A percentile compares a stretch with the other conserved stretches of the same genome.
Conservation (phyloP, 2,797 vertebrate species). For the Enteromius unitaeniatus region DNA sequence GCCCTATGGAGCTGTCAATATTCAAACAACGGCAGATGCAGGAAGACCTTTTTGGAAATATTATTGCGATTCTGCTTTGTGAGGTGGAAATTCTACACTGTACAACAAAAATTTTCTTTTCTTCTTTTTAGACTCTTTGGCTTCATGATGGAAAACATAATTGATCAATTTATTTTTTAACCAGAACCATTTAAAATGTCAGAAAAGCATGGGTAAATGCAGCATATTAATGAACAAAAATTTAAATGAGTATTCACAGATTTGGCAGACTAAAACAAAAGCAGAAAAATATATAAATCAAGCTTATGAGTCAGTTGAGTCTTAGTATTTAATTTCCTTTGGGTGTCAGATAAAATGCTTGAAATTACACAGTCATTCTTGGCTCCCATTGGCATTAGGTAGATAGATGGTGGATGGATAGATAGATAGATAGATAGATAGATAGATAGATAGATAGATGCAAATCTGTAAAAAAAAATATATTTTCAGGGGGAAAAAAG, state of each 20-base stretch:
- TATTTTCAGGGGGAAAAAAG: background rate
- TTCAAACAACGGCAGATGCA: background rate
- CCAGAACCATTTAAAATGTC: slow-evolving; percentile 62
- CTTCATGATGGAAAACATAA: slow-evolving; percentile 64
- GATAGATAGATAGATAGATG: background rate
- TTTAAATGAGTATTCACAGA: slow-evolving; percentile 53
- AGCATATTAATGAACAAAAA: slow-evolving; percentile 65
- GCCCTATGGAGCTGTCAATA: background rate
- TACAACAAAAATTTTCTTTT: background rate
- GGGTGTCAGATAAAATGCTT: slow-evolving; percentile 54
- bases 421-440: background rate
- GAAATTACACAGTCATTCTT: slow-evolving; percentile 44
- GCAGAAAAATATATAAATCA: background rate
- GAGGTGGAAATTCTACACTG: background rate
- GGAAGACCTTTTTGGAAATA: background rate
- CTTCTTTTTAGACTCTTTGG: slow-evolving; percentile 44
- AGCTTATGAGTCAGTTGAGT: slow-evolving; percentile 37
- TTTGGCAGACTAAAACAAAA: slow-evolving; percentile 32
- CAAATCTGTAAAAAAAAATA: no score
- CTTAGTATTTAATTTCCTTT: slow-evolving; percentile 53
- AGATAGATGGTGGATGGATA: no score
- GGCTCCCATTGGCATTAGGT: background rate
- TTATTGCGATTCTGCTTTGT: background rate
- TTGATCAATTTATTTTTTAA: slow-evolving; percentile 62
- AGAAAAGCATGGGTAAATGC: slow-evolving; percentile 49